Evolutionary conservation across 1,140 invertebrate genomes (phyloP), one percentile per base, ranked within the genome.

Genomic region (Zaprionus kolodkinae): DNA sequence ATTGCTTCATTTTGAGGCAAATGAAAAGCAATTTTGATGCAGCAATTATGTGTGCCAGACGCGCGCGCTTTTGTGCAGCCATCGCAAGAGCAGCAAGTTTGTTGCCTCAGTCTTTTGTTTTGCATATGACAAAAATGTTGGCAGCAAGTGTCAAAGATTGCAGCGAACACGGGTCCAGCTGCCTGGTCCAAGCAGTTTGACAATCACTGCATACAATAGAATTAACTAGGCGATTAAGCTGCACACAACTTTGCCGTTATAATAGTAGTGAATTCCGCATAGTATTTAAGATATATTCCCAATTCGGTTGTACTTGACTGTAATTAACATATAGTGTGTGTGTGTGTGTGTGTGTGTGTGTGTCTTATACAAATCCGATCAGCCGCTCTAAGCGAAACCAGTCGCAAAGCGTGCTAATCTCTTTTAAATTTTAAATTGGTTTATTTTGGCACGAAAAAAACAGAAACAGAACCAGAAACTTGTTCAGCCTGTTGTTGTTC

Each of bases 11-110:
- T 89, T 88, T 76, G 67, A 71, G 78, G 78, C 84, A 80, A 88
- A 87, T 88, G 77, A 84, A 89, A 87, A 88, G 84, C 74, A 81
- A 89, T 84, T 88, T 85, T 75, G 72, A 78, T 84, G 85, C 74
- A 69, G 63, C 78, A 89, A 89, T 89, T 88, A 86, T 87, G 68
- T 81, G 59, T 50, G 55, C 30, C 57, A 21, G 45, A 61, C 30
- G 36, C 30, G 36, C 30, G 33, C 38, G 27, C 33, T 43, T 62
- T 62, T 45, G 25, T 45, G 40, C 11, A 33, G 45, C 21, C 36
- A 33, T 45, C 33, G 48, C 10, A 36, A 66, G 13, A 38, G 55
- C 43, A 64, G 40, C 68, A 61, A 84, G 83, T 75, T 88, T 52
- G 84, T 72, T 87, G 74, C 73, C 65, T 78, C 56, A 89, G 64